phyloP scores from a whole-genome alignment of 2,113 vertebrate species.

The Melanostigma gelatinosum region DNA sequence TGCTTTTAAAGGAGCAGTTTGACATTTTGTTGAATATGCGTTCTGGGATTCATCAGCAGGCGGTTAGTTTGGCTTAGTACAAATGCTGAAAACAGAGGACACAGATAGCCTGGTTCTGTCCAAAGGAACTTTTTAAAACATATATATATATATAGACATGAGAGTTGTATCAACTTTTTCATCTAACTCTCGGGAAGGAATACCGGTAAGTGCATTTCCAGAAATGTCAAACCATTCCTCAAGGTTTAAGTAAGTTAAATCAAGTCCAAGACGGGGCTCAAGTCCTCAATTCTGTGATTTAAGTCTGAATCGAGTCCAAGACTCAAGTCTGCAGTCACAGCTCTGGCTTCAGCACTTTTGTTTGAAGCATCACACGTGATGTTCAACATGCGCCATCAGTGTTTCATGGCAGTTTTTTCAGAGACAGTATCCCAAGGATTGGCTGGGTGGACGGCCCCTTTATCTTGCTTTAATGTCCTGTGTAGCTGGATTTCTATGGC shows the following conservation, averaged over 20 bases:
- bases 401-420: slow-evolving; percentile 1
- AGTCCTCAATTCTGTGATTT: neutral
- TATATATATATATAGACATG: too few species aligned
- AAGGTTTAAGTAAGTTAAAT: neutral
- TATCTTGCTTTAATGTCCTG: neutral
- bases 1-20: neutral
- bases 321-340: neutral
- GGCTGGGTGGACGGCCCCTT: neutral
- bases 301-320: neutral
- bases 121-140: neutral
- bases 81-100: too few species aligned
- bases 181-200: neutral
- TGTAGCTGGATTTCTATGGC: neutral
- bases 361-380: neutral
- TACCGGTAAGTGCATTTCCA: neutral
- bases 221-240: neutral
- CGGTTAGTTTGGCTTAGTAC: too few species aligned
- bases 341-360: neutral
- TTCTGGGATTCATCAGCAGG: neutral
- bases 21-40: neutral
- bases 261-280: neutral
- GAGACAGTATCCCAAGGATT: neutral
- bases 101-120: too few species aligned
- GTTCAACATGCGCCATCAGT: neutral
- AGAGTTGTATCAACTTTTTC: neutral